Evolutionary conservation across 2,797 vertebrate species (phyloP).

Genomic region (Chelon labrosus): DNA sequence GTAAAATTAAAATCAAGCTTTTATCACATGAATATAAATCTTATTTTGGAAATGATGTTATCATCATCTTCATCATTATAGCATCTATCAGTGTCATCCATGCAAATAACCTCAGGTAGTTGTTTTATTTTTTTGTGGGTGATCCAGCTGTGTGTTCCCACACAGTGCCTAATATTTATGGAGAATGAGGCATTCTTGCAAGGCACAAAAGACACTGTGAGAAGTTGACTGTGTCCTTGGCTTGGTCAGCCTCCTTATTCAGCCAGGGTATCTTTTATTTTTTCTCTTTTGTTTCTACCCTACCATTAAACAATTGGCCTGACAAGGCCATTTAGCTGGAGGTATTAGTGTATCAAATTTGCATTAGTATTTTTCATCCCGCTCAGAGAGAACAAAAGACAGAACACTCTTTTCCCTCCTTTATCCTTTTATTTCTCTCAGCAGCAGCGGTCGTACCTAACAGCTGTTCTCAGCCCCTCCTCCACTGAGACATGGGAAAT

Average conservation of each 20-base stretch:
- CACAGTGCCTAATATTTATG: too few species aligned
- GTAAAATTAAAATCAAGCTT: too few species aligned
- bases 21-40: too few species aligned
- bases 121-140: too few species aligned
- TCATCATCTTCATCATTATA: too few species aligned
- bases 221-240: too few species aligned
- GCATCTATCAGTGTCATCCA: too few species aligned
- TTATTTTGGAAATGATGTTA: too few species aligned
- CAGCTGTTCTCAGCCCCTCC: slow-evolving; percentile 1
- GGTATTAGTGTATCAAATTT: slow-evolving; percentile 31
- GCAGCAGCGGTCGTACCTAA: slow-evolving; percentile 2
- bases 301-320: slow-evolving; percentile 46
- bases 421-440: slow-evolving; percentile 23
- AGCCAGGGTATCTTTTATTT: not conserved
- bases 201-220: too few species aligned
- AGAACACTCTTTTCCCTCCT: slow-evolving; percentile 18
- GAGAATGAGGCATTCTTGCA: too few species aligned
- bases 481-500: not conserved
- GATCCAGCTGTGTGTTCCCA: too few species aligned
- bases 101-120: too few species aligned
- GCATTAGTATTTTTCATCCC: slow-evolving; percentile 51
- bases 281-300: not conserved
- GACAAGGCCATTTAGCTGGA: slow-evolving; percentile 44
- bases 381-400: slow-evolving; percentile 45
- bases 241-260: slow-evolving; percentile 6